Evolutionary conservation across 2,113 vertebrate species (phyloP).

Genomic region (Zosterops borbonicus): DNA sequence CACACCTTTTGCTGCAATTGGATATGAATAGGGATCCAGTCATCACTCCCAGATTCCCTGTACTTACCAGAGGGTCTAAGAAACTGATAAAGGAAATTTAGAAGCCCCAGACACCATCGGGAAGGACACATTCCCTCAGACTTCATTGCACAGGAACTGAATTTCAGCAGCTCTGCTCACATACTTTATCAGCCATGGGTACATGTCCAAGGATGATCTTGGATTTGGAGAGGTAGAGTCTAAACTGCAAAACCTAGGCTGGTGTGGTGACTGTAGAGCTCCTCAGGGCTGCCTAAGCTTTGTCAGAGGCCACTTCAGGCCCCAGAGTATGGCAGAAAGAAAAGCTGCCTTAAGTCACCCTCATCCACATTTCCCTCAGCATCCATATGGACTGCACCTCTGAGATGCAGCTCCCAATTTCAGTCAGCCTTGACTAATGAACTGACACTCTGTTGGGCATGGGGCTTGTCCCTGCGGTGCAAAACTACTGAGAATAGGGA

Average conservation of each 20-base stretch:
- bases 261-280: background rate
- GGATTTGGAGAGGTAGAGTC: background rate
- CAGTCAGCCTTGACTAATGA: background rate
- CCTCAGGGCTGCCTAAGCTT: background rate
- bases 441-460: background rate
- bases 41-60: background rate
- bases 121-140: background rate
- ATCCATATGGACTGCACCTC: background rate
- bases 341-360: background rate
- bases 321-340: background rate
- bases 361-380: background rate
- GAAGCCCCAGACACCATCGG: background rate
- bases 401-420: rapidly evolving
- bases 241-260: background rate
- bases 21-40: background rate
- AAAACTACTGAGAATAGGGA: background rate
- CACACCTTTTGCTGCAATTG: background rate
- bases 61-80: background rate
- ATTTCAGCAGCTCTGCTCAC: background rate
- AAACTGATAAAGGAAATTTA: background rate
- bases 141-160: background rate
- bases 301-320: background rate
- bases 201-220: background rate
- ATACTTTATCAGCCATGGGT: background rate
- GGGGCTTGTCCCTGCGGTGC: background rate